Evolutionary conservation across 2,113 vertebrate genomes (phyloP), one percentile per base, ranked within the genome.

Genomic region (Lepidothrix coronata): DNA sequence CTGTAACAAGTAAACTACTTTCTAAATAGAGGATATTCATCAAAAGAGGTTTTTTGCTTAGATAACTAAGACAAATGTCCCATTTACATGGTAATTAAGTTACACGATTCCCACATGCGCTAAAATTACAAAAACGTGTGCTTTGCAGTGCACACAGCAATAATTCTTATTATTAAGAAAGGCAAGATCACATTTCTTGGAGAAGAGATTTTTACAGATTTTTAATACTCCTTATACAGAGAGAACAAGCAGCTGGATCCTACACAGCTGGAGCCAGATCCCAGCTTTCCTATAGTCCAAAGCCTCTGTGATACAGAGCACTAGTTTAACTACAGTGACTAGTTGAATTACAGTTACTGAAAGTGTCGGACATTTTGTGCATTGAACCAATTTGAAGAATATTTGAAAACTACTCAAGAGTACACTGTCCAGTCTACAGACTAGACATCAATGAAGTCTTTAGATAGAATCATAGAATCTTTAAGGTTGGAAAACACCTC

Each of bases 71-170:
- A 96, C n/a, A 91, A 97, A 96, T 83, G 67, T 35, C 49, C 95
- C 82, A 96, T 95, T 94, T 97, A 91, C 90, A 93, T 90, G 82
- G 93, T 97, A 94, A 96, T 94, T 94, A 93, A 92, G 83, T 52
- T 85, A 83, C 82, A 93, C 41, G 85, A 85, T 88, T 88, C 94
- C 74, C 94, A 91, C 48, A 51, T 37, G 76, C 0, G 0, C 82
- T 79, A 83, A 91, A 96, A 91, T 79, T 90, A 76, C 58, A 79
- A 59, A 93, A 93, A 61, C 5, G 22, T 17, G 6, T 85, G n/a
- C 90, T 78, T 94, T 83, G 76, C 58, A 65, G 41, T 30, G 62
- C 78, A 91, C 41, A 79, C 46, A 49, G 71, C 85, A 91, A 93
- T 92, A 91, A 88, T 93, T 96, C 90, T 91, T 76, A 61, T 5